Evolutionary conservation across 2,888 invertebrate genomes (phyloP).

Genomic region (Adelphocoris suturalis): DNA sequence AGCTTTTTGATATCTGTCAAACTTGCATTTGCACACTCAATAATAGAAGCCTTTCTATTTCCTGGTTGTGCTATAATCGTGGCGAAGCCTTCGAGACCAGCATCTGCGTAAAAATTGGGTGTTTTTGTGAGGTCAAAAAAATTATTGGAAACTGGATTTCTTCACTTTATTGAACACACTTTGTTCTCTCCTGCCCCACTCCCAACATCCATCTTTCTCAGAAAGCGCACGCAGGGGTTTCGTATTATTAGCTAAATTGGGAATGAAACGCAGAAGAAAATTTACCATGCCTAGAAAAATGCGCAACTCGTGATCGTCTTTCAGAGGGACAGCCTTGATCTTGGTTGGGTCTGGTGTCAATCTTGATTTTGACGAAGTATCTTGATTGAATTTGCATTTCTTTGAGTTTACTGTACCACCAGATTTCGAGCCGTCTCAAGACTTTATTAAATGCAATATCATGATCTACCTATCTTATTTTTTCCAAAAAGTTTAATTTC

Average conservation of each 20-base stretch:
- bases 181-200: not conserved
- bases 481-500: not conserved
- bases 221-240: not conserved
- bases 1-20: not conserved
- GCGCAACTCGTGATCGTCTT: not conserved
- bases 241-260: not conserved
- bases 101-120: slow-evolving; percentile 33
- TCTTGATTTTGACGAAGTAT: not conserved
- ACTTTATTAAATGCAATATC: not conserved
- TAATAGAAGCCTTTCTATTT: not conserved
- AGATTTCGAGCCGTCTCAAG: not conserved
- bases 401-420: slow-evolving; percentile 5
- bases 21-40: not conserved
- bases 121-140: slow-evolving; percentile 51
- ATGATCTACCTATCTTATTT: not conserved
- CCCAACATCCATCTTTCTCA: not conserved
- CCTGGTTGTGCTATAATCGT: slow-evolving; percentile 30
- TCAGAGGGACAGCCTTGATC: not conserved
- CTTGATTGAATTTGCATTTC: not conserved
- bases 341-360: not conserved
- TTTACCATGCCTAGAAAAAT: not conserved
- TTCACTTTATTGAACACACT: not conserved
- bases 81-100: slow-evolving; percentile 38
- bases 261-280: not conserved
- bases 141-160: not conserved